Percentiles rank a stretch among this genome's conserved stretches.
Conservation (phyloP, 92 coral and sea anemone genomes). For the Zoanthus sansibaricus region DNA sequence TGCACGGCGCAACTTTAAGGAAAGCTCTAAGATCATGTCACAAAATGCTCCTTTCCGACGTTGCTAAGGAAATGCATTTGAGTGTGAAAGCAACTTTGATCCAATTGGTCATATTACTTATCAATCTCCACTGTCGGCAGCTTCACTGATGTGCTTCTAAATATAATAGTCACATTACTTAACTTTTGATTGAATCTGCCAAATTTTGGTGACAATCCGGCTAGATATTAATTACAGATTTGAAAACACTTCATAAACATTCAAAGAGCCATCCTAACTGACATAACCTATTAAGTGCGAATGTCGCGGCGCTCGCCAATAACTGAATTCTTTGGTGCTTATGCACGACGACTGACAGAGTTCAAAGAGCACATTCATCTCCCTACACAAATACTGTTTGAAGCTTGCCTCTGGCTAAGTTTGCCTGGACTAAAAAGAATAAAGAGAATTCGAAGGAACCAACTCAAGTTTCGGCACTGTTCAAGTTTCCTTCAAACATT, state of each 20-base stretch:
- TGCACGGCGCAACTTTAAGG: neutral
- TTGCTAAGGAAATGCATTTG: neutral
- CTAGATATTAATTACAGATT: slow-evolving; percentile 39
- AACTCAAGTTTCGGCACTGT: slow-evolving; percentile 20
- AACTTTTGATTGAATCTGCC: slow-evolving; percentile 28
- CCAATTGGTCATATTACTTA: neutral
- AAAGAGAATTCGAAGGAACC: neutral
- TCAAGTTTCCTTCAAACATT: slow-evolving; percentile 2
- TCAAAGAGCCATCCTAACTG: slow-evolving; percentile 21
- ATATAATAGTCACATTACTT: slow-evolving; percentile 25
- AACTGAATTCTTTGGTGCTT: slow-evolving; percentile 26
- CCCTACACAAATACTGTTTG: neutral
- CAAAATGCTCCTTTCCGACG: neutral
- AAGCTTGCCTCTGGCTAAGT: slow-evolving; percentile 38
- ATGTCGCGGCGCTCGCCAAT: slow-evolving; percentile 48
- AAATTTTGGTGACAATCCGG: slow-evolving; percentile 30
- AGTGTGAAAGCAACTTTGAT: neutral
- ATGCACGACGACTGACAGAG: slow-evolving; percentile 9
- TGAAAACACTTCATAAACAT: slow-evolving; percentile 34
- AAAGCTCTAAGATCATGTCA: neutral
- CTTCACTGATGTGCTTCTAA: slow-evolving; percentile 18
- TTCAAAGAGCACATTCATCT: slow-evolving; percentile 24
- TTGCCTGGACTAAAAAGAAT: neutral
- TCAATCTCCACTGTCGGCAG: slow-evolving; percentile 38
- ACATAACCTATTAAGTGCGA: slow-evolving; percentile 34